phyloP scores from a whole-genome alignment of 2,797 vertebrate species.

The Gypaetus barbatus region DNA sequence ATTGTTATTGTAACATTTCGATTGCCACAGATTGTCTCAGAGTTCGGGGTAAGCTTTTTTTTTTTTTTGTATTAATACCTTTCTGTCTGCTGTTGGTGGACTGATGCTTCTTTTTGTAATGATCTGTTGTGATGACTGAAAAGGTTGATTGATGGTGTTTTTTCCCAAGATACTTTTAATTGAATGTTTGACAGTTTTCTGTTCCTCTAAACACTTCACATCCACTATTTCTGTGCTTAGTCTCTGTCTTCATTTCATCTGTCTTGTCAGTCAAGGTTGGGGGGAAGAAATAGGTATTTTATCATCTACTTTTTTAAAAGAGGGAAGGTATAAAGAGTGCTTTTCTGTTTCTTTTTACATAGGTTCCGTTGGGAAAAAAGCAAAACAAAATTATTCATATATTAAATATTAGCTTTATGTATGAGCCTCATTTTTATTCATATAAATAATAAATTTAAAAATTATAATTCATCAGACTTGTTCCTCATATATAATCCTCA shows the following conservation, averaged over 20 bases:
- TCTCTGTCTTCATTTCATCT: background rate
- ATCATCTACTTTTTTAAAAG: background rate
- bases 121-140: background rate
- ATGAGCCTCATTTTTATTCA: background rate
- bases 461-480: background rate
- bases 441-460: background rate
- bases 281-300: background rate
- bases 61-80: background rate
- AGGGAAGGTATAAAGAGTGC: background rate
- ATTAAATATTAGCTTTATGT: background rate
- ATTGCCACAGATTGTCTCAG: background rate
- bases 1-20: background rate
- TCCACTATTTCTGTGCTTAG: background rate
- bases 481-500: background rate
- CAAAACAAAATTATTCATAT: background rate
- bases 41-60: background rate
- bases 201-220: background rate
- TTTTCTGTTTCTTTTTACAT: background rate
- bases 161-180: background rate
- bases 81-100: background rate
- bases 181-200: background rate
- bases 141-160: background rate
- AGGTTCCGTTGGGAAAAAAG: background rate
- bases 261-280: background rate
- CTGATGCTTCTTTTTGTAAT: background rate